phyloP scores from a whole-genome alignment of 2,113 vertebrate species.

The Mormoops blainvillei region DNA sequence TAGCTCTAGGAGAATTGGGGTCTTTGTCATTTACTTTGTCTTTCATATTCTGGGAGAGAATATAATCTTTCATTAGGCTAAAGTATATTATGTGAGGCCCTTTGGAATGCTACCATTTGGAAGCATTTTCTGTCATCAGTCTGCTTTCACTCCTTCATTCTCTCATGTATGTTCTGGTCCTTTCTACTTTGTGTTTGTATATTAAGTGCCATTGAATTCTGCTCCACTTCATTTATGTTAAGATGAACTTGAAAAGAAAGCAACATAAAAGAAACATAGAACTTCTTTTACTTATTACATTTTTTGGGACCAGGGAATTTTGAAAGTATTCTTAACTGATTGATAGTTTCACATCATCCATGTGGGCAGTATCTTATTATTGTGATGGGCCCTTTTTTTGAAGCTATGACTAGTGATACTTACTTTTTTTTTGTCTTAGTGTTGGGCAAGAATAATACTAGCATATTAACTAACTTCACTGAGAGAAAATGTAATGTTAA shows the following conservation, averaged over 20 bases:
- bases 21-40: neutral
- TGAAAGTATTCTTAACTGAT: conserved; percentile 27
- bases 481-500: neutral
- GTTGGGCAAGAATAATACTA: neutral
- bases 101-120: neutral
- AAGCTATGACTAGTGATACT: neutral
- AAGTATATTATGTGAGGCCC: neutral
- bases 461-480: neutral
- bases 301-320: conserved; percentile 27
- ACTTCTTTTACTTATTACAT: neutral
- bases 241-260: conserved; percentile 16
- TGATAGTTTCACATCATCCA: neutral
- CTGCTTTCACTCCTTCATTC: neutral
- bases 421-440: neutral
- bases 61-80: neutral
- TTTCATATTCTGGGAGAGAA: neutral
- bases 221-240: neutral
- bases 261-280: neutral
- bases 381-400: neutral
- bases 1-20: neutral
- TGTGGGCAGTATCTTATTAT: neutral
- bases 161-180: neutral
- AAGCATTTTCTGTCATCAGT: neutral
- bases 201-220: neutral
- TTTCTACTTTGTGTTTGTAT: neutral